Conservation (phyloP, 2,888 invertebrate genomes). For the Furcula furcula region DNA sequence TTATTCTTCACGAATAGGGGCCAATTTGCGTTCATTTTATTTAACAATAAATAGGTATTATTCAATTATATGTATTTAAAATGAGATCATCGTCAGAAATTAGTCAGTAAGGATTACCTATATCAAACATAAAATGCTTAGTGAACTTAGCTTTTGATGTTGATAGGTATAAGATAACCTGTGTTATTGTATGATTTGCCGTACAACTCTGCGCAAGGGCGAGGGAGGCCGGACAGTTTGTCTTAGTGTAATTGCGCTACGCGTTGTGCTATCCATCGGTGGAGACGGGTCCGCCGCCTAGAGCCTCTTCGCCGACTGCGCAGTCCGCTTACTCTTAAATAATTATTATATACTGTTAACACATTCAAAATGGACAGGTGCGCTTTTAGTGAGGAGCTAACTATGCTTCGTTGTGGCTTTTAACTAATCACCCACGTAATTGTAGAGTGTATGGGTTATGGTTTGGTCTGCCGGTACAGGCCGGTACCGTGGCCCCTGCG, state of each 20-base stretch:
- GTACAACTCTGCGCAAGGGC: conserved; percentile 12
- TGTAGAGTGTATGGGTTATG: conserved; percentile 14
- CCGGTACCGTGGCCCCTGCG: conserved; percentile 7
- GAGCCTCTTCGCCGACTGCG: not conserved
- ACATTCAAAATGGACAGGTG: conserved; percentile 6
- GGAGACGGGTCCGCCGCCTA: not conserved
- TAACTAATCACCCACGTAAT: conserved; percentile 21
- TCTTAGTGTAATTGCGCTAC: conserved; percentile 12
- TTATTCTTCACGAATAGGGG: conserved; percentile 24
- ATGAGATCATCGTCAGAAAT: conserved; percentile 4
- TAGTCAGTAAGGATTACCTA: conserved; percentile 17
- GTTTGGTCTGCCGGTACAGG: conserved; percentile 14
- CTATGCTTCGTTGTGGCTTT: conserved; percentile 26
- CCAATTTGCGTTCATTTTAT: conserved; percentile 23
- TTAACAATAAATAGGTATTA: conserved; percentile 9
- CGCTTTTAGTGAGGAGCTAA: conserved; percentile 20
- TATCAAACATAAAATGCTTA: conserved; percentile 22
- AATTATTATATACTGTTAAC: conserved; percentile 7
- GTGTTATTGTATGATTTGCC: conserved; percentile 22
- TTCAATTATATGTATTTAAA: conserved; percentile 10
- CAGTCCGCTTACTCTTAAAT: conserved; percentile 7
- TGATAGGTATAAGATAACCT: conserved; percentile 27
- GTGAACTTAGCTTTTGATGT: conserved; percentile 35
- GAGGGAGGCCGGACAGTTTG: conserved; percentile 1
- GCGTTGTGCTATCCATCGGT: conserved; percentile 11